Conservation (phyloP, 30 jellyfish, hydroid and myxozoan species). For the Hydractinia symbiolongicarpus region DNA sequence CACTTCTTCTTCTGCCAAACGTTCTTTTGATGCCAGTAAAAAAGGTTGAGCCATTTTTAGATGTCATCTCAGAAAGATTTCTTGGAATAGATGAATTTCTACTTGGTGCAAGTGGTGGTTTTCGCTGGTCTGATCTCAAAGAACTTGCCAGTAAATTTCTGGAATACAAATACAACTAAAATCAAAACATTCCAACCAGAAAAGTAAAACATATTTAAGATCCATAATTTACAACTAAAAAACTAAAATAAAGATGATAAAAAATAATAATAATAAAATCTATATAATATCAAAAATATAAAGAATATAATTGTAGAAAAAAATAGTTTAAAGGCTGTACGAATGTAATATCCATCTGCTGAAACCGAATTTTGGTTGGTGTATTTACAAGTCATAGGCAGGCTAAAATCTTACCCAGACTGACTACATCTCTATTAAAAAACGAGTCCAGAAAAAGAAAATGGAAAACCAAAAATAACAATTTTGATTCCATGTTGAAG, state of each 20-base stretch:
- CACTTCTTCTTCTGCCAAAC: not conserved
- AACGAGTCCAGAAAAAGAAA: too few species aligned
- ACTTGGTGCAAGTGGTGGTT: not conserved
- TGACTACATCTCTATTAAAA: too few species aligned
- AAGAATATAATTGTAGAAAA: not conserved
- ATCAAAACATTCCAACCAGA: too few species aligned
- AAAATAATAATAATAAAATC: not conserved
- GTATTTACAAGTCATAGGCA: too few species aligned
- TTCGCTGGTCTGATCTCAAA: not conserved
- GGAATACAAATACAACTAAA: not conserved
- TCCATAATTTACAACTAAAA: not conserved
- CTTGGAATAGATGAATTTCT: not conserved
- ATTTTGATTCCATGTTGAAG: too few species aligned
- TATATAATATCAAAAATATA: not conserved
- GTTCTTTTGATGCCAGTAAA: not conserved
- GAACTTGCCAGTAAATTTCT: not conserved
- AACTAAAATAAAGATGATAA: not conserved
- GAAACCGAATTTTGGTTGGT: too few species aligned
- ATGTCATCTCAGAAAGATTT: not conserved
- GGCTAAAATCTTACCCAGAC: too few species aligned
- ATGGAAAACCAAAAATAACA: too few species aligned
- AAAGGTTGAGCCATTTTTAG: not conserved
- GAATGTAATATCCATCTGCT: too few species aligned
- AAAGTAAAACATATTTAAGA: not conserved
- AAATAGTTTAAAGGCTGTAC: not conserved